A percentile compares a stretch with the other conserved stretches of the same genome.
phyloP scores from a whole-genome alignment of 2,113 vertebrate species.

The Crotophaga sulcirostris region DNA sequence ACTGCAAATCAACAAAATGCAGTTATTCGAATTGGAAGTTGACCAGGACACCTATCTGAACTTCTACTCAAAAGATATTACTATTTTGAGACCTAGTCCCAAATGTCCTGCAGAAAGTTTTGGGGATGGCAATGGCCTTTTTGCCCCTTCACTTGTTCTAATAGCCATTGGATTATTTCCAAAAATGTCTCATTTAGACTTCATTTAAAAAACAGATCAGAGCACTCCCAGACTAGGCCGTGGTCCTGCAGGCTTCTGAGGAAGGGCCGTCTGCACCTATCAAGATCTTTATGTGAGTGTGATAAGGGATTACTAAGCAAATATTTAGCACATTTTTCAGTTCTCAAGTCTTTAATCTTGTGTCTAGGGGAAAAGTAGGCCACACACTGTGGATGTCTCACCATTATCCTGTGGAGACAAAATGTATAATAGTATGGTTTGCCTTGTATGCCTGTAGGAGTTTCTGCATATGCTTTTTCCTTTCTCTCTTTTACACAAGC shows the following conservation, averaged over 20 bases:
- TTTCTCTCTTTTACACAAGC: constrained; percentile 1
- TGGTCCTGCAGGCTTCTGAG: not conserved
- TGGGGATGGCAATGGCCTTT: not conserved
- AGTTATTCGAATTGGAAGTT: not conserved
- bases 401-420: not conserved
- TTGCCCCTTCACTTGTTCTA: not conserved
- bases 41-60: not conserved
- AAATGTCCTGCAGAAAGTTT: not conserved
- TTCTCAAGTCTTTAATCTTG: constrained; percentile 25
- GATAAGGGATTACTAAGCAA: not conserved
- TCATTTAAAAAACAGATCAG: not conserved
- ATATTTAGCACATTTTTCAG: not conserved
- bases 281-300: not conserved
- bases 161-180: not conserved
- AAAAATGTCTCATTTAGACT: not conserved
- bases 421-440: constrained; percentile 19
- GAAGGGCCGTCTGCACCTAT: not conserved
- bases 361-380: constrained; percentile 6
- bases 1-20: not conserved
- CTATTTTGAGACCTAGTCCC: not conserved
- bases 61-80: not conserved
- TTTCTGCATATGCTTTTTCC: not conserved
- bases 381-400: not conserved
- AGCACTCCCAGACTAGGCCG: not conserved
- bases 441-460: constrained; percentile 10